Conservation (phyloP, 2,797 vertebrate genomes). For the Amblyraja radiata region DNA sequence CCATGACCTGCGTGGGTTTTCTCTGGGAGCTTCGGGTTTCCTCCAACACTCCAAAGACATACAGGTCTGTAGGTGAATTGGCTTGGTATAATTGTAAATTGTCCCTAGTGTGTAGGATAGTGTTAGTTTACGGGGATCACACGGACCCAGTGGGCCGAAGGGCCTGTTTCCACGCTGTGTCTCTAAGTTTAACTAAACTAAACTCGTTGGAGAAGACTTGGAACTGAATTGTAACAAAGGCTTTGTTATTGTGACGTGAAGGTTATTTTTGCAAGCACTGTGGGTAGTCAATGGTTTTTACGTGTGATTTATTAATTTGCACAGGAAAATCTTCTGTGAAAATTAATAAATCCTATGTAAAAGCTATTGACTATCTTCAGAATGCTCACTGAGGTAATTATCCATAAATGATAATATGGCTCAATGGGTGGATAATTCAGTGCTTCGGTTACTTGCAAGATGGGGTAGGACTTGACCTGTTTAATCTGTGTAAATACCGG, state of each 20-base stretch:
- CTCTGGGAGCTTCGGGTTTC: too few species aligned
- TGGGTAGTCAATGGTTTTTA: not conserved
- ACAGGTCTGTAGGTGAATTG: too few species aligned
- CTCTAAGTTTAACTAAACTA: too few species aligned
- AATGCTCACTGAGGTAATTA: conserved; percentile 45
- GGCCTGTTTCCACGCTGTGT: too few species aligned
- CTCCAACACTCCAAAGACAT: too few species aligned
- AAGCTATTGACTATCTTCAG: conserved; percentile 49
- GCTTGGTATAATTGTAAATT: too few species aligned
- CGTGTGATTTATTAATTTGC: too few species aligned
- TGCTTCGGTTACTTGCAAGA: conserved; percentile 43
- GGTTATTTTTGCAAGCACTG: conserved; percentile 46
- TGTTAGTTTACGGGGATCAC: too few species aligned
- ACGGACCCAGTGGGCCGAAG: too few species aligned
- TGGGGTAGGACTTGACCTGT: conserved; percentile 45
- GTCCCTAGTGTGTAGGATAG: too few species aligned
- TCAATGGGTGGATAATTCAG: conserved; percentile 46
- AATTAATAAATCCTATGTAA: conserved; percentile 46
- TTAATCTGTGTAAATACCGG: conserved; percentile 49
- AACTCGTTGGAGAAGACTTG: not conserved
- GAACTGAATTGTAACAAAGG: not conserved
- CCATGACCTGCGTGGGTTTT: too few species aligned
- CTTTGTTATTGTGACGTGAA: conserved; percentile 43
- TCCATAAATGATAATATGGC: conserved; percentile 47
- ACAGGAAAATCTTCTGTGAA: conserved; percentile 43